A percentile compares a stretch with the other conserved stretches of the same genome.
phyloP scores from a whole-genome alignment of 2,113 vertebrate species.

The Entomyzon cyanotis region DNA sequence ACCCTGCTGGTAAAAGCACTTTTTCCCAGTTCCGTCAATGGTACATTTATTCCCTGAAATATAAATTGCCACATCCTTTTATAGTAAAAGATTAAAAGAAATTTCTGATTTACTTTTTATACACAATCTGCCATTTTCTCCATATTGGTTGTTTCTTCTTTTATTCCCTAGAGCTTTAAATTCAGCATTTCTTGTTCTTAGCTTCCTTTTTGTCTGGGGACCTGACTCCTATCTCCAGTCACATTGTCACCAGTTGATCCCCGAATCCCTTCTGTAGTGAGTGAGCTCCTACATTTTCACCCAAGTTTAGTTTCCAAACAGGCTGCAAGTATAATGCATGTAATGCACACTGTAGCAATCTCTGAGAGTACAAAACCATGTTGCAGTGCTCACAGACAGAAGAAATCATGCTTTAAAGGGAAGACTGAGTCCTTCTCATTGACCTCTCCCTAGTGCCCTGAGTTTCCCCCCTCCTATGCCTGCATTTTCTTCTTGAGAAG shows the following conservation, averaged over 20 bases:
- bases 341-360: neutral
- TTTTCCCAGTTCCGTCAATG: neutral
- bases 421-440: neutral
- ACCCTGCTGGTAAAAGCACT: neutral
- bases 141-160: neutral
- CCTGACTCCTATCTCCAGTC: neutral
- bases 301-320: neutral
- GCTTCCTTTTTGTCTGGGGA: neutral
- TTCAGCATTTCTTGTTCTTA: neutral
- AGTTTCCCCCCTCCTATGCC: neutral
- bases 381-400: neutral
- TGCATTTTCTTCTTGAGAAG: neutral
- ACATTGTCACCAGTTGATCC: neutral
- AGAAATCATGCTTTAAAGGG: neutral
- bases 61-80: neutral
- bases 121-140: neutral
- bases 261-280: neutral
- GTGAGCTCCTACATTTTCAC: neutral
- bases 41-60: neutral
- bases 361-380: neutral
- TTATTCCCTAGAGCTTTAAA: neutral
- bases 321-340: accelerated
- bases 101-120: neutral
- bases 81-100: neutral
- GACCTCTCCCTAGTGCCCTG: neutral